phyloP scores from a whole-genome alignment of 2,797 vertebrate genomes.

The Scleropages formosus region DNA sequence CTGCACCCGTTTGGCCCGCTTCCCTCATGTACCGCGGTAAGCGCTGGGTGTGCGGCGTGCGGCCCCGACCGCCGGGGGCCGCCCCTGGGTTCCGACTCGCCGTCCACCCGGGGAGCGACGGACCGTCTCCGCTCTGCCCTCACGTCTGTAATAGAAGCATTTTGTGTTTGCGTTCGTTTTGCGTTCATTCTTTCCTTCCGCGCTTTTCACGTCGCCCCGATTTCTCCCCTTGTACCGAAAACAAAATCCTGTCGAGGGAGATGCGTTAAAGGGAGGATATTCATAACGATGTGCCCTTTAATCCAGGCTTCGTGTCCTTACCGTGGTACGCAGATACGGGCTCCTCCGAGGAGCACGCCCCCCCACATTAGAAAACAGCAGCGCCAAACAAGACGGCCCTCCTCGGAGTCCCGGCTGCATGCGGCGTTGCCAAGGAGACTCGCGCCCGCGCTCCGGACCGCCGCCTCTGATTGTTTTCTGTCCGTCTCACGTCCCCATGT shows the following conservation, averaged over 20 bases:
- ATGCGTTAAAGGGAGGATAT: too few relatives aligned
- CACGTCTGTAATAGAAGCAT: too few relatives aligned
- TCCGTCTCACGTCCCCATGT: constrained; percentile 78
- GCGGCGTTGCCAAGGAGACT: constrained; percentile 73
- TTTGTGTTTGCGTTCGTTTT: constrained; percentile 6
- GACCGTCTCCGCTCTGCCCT: not conserved
- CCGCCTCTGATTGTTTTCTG: constrained; percentile 76
- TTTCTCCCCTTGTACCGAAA: too few relatives aligned
- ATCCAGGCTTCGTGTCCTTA: not conserved
- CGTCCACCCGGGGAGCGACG: constrained; percentile 34
- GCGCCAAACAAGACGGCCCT: constrained; percentile 60
- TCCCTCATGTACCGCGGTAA: too few relatives aligned
- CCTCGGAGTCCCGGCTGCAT: constrained; percentile 61
- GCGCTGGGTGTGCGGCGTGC: too few relatives aligned
- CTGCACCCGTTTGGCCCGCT: constrained; percentile 87
- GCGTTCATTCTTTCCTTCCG: not conserved
- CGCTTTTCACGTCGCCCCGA: not conserved
- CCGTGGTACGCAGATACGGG: not conserved
- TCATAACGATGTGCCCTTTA: not conserved
- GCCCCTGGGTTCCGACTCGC: constrained; percentile 79
- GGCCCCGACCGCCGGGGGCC: constrained; percentile 84
- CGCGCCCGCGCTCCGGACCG: constrained; percentile 67
- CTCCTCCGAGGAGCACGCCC: not conserved
- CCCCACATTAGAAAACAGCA: constrained; percentile 51
- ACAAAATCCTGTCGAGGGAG: too few relatives aligned